Percentiles rank a stretch among this genome's conserved stretches.
Conservation (phyloP, 2,113 vertebrate genomes). For the Sminthopsis crassicaudata region DNA sequence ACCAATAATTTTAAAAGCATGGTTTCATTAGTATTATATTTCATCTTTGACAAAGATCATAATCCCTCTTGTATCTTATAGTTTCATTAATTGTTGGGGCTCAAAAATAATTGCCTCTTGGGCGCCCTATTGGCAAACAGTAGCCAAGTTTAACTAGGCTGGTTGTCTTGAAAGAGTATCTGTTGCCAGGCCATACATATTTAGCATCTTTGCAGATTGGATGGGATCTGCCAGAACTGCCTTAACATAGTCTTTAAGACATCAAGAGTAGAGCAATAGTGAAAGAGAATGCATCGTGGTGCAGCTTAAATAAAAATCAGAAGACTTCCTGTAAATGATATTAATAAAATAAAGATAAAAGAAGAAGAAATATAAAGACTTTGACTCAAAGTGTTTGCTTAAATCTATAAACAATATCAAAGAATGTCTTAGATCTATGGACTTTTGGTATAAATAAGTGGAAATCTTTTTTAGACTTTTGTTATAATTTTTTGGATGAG, state of each 20-base stretch:
- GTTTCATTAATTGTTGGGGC: neutral
- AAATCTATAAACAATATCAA: neutral
- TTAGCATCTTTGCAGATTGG: neutral
- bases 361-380: neutral
- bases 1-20: neutral
- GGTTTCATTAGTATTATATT: neutral
- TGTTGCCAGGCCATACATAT: neutral
- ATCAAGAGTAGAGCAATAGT: neutral
- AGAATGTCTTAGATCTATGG: conserved; percentile 11
- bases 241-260: neutral
- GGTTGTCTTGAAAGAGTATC: neutral
- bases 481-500: neutral
- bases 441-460: conserved; percentile 29
- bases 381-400: neutral
- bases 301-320: neutral
- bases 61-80: neutral
- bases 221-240: neutral
- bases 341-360: conserved; percentile 13
- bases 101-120: neutral
- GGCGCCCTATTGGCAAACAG: neutral
- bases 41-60: neutral
- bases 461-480: conserved; percentile 20
- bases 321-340: neutral
- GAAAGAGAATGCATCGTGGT: neutral
- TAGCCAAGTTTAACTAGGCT: neutral